These are phyloP conservation scores for Parazoanthus swiftii DNA, from an alignment of 92 coral and sea anemone genomes.

Conservation along the genomic window DNA sequence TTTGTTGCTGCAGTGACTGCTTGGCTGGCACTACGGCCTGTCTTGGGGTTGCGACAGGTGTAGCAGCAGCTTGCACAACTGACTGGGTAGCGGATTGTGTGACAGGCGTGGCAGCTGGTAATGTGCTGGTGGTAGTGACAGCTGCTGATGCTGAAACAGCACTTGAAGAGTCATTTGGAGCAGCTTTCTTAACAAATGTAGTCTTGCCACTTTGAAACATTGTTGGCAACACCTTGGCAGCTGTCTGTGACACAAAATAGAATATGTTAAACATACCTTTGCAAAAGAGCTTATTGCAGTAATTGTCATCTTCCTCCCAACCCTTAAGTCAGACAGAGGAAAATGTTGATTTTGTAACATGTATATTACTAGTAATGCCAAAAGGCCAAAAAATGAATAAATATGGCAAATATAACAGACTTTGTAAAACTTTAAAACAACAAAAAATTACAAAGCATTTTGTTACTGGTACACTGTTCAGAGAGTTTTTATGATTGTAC, in stretches of 20 bases:
- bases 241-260: conserved; percentile 21
- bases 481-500: neutral
- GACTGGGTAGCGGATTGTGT: neutral
- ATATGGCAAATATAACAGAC: neutral
- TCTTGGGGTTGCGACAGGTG: neutral
- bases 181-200: conserved; percentile 68
- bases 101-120: conserved; percentile 29
- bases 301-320: no score
- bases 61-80: conserved; percentile 9
- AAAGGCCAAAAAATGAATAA: no score
- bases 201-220: conserved; percentile 99
- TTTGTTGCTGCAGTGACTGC: conserved; percentile 46
- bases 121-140: conserved; percentile 21
- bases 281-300: no score
- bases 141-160: conserved; percentile 24
- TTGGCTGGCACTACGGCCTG: conserved; percentile 26
- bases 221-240: conserved; percentile 71
- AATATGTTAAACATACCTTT: neutral
- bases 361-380: no score
- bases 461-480: neutral
- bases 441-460: neutral
- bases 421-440: neutral
- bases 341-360: no score
- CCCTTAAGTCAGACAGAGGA: no score
- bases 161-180: conserved; percentile 35